phyloP scores from a whole-genome alignment of 1,140 invertebrate genomes.

The Reticulitermes speratus region DNA sequence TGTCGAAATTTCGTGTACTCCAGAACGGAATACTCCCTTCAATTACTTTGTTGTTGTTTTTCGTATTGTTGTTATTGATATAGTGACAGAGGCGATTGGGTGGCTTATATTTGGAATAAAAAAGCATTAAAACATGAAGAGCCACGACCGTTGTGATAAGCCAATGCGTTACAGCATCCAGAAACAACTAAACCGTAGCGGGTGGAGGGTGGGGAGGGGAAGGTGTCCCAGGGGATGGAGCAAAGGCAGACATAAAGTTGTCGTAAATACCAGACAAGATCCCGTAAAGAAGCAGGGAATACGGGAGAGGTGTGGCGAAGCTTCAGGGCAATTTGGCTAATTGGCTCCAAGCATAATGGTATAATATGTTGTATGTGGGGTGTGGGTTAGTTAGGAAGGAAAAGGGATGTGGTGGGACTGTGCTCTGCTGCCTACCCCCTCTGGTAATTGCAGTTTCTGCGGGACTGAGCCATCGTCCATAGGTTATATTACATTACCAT shows the following conservation, averaged over 20 bases:
- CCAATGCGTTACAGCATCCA: neutral
- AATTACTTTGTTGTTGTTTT: too few relatives aligned
- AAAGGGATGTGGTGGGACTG: neutral
- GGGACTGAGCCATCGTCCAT: constrained; percentile 14
- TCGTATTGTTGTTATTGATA: too few relatives aligned
- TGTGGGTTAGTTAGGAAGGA: constrained; percentile 13
- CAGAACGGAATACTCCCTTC: too few relatives aligned
- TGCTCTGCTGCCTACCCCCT: neutral
- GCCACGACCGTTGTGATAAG: neutral
- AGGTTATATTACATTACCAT: constrained; percentile 27
- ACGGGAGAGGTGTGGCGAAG: neutral
- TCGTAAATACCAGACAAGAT: constrained; percentile 30
- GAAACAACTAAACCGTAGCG: neutral
- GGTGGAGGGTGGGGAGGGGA: neutral
- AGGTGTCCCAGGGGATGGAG: neutral
- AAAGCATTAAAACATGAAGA: too few relatives aligned
- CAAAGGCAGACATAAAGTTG: constrained; percentile 29
- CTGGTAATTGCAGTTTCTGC: constrained; percentile 25
- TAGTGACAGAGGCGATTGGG: too few relatives aligned
- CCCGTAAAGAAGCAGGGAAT: constrained; percentile 19
- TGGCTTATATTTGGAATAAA: too few relatives aligned
- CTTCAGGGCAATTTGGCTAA: constrained; percentile 31
- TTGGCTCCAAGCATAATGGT: constrained; percentile 34
- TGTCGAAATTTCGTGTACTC: too few relatives aligned
- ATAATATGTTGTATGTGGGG: constrained; percentile 31